Conservation (phyloP, 1,140 invertebrate genomes). For the Brachionus paranguensis region DNA sequence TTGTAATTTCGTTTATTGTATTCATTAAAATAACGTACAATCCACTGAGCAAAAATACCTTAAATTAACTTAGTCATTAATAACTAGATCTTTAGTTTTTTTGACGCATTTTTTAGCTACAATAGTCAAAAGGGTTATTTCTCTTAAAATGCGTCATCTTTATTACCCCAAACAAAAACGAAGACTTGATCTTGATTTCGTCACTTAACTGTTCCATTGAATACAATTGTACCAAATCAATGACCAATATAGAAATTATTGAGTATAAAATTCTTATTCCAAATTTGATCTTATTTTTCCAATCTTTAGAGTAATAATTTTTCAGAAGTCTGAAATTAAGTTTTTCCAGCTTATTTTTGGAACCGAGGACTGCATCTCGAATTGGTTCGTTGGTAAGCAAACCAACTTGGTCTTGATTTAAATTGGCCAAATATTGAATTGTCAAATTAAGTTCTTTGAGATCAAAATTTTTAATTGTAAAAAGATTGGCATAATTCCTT, state of each 20-base stretch:
- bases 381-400: neutral
- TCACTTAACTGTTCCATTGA: neutral
- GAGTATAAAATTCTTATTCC: neutral
- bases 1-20: neutral
- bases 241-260: neutral
- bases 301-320: neutral
- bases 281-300: neutral
- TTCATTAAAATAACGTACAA: neutral
- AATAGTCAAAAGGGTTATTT: neutral
- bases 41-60: slow-evolving; percentile 3
- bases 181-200: neutral
- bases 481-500: neutral
- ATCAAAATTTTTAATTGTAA: slow-evolving; percentile 23
- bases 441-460: neutral
- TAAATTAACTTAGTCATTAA: neutral
- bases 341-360: neutral
- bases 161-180: neutral
- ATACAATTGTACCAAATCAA: neutral
- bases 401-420: neutral
- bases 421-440: neutral
- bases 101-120: neutral
- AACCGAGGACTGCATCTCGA: neutral
- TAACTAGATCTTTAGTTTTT: neutral
- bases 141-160: neutral
- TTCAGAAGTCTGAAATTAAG: neutral